Base-by-base conservation (phyloP, 2,888 invertebrate species). In the Athalia circularis region DNA sequence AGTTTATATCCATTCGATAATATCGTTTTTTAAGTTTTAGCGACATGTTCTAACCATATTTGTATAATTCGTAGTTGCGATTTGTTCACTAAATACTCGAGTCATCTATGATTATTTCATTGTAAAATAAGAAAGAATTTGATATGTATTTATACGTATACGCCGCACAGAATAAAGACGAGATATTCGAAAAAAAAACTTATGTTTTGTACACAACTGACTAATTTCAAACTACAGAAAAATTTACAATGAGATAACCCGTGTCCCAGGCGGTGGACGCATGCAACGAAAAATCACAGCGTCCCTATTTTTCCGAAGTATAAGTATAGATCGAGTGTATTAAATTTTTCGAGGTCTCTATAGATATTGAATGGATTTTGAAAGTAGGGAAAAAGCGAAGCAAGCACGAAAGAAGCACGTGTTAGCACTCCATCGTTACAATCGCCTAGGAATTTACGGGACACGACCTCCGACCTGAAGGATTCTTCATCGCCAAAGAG, bases 161-260 rank as follows among this genome's bases (percentile, higher is more conserved):
- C 70, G 72, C 65, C 77, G 59, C 57, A 65, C 65, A 48, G 52
- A 80, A 80, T 80, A 80, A 80, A 80, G 75, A 80, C 65, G 79
- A 64, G 62, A 76, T 54, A 78, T 79, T 79, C 15, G n/a, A 72
- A 52, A 13, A 72, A 65, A 47, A 11, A 4, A 9, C 13, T 59
- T 3, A 29, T 29, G 29, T 29, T 29, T 29, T 2, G 29, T 2
- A 29, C 29, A 29, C 29, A 29, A 29, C 1, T 29, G 29, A 29
- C 0, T 29, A 2, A 29, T 29, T 29, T 29, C 29, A 29, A 29
- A 2, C 29, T 1, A 29, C 29, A 29, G 29, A 2, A 29, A 29
- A 29, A 29, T 29, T 29, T 0, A 29, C 29, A 29, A 29, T 29
- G 29, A 29, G 2, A 29, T 29, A 29, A 29, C 29, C 29, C 29